Base-by-base conservation (phyloP, 2,888 invertebrate genomes). In the Coenonympha arcania region DNA sequence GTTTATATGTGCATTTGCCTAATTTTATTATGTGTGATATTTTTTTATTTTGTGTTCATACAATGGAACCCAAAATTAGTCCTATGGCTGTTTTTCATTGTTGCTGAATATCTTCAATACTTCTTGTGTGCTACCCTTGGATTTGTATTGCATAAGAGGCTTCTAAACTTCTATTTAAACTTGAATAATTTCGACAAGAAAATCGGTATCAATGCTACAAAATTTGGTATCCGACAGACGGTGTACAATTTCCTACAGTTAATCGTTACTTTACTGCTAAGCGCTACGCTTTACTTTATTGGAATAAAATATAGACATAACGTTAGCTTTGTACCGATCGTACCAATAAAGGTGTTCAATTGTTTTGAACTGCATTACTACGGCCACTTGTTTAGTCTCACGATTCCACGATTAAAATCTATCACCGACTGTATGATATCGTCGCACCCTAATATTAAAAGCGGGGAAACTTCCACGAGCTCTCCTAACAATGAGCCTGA, bases 221-320 rank as follows among this genome's bases (percentile, higher is more conserved):
- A 26, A 16, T 16, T 18, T 4, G 40, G 13, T 4, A 30, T 24
- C 15, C 37, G 42, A 31, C 19, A 31, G 11, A 34, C 8, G 6
- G n/a, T 31, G n/a, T 31, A 46, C 9, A 43, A 47, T 22, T 28
- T 6, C 71, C 68, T 37, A 48, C 76, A 43, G 15, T 15, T 44
- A 24, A 24, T 44, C 11, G 24, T 18, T 18, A 44, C 44, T n/a
- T 3, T 34, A 18, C 5, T 16, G 18, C 2, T 9, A 9, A 24
- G 6, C 9, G 8, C 8, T 16, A 2, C n/a, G 8, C 13, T 42
- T n/a, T 42, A 18, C 19, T 22, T 41, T n/a, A n/a, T n/a, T n/a
- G n/a, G n/a, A n/a, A n/a, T n/a, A n/a, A n/a, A n/a, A n/a, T n/a
- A n/a, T n/a, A n/a, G n/a, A n/a, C n/a, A 34, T 13, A 3, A 2